These are phyloP conservation scores for Platichthys flesus DNA, from an alignment of 2,113 vertebrate genomes.

Conservation along the genomic window DNA sequence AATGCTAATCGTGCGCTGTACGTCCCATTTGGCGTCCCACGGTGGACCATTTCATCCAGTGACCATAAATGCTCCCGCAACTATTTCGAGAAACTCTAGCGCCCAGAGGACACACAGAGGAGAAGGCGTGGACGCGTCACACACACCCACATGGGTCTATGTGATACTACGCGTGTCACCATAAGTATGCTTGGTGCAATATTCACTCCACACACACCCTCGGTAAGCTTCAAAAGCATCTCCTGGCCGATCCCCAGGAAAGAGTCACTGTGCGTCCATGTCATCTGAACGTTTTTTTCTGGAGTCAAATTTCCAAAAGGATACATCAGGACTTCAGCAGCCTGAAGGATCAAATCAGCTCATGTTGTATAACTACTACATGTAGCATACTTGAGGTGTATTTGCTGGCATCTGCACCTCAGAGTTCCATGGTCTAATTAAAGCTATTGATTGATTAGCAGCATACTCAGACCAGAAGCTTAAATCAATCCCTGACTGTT, in stretches of 20 bases:
- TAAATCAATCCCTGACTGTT: constrained; percentile 39
- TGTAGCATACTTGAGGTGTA: background rate
- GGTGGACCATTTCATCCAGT: constrained; percentile 41
- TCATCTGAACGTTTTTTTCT: background rate
- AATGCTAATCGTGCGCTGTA: constrained; percentile 46
- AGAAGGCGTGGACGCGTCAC: constrained; percentile 3
- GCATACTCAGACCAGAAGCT: constrained; percentile 21
- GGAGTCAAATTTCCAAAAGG: constrained; percentile 22
- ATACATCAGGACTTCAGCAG: constrained; percentile 11
- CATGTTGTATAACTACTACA: constrained; percentile 7
- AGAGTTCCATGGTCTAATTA: constrained; percentile 44
- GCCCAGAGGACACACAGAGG: constrained; percentile 8
- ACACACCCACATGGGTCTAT: constrained; percentile 9
- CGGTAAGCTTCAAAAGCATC: constrained; percentile 38
- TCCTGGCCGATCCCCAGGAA: constrained; percentile 11
- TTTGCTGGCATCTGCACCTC: constrained; percentile 6
- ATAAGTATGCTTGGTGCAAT: constrained; percentile 16
- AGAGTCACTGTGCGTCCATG: constrained; percentile 3
- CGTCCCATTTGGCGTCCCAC: constrained; percentile 42
- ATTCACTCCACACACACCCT: constrained; percentile 26
- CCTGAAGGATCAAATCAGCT: constrained; percentile 6
- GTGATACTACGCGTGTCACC: constrained; percentile 22
- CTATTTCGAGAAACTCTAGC: constrained; percentile 44
- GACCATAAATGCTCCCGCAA: constrained; percentile 45
- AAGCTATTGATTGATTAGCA: constrained; percentile 38